Conservation (phyloP, 2,797 vertebrate species). For the Halcyon smyrnensis region DNA sequence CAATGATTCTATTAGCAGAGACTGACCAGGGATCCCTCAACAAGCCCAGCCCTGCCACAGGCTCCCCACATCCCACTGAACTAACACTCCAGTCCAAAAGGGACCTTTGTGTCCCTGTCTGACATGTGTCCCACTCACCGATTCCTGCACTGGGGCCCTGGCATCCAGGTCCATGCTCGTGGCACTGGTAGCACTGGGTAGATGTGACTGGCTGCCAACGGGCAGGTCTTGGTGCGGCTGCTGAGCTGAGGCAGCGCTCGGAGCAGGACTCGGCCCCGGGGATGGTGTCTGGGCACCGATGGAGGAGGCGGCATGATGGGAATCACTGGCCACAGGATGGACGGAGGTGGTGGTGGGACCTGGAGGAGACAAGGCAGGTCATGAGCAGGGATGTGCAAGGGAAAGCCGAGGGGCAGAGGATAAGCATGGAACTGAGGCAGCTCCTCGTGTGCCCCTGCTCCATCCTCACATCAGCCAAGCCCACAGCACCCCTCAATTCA, state of each 20-base stretch:
- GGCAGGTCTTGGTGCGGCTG: fast-evolving
- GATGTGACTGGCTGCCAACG: fast-evolving
- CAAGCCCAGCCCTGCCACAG: fast-evolving
- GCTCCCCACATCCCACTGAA: neutral
- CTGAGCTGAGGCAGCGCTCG: fast-evolving
- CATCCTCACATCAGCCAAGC: neutral
- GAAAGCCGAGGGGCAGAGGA: neutral
- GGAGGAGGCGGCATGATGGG: fast-evolving
- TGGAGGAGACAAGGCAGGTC: fast-evolving
- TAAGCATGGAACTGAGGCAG: fast-evolving
- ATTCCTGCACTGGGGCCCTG: slow-evolving; percentile 38
- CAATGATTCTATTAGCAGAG: too few relatives aligned
- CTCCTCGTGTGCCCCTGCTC: neutral
- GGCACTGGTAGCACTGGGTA: fast-evolving
- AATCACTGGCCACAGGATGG: neutral
- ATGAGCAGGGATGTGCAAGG: fast-evolving
- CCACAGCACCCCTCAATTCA: neutral
- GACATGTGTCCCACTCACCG: fast-evolving
- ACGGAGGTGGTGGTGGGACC: neutral
- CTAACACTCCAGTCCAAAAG: fast-evolving
- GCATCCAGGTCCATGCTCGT: fast-evolving
- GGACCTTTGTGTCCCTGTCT: neutral
- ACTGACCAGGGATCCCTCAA: neutral
- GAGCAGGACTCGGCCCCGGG: fast-evolving
- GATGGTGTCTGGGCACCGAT: fast-evolving